Evolutionary conservation across 2,888 invertebrate genomes (phyloP), one percentile per base, ranked within the genome.

Genomic region (Ctena decussata): DNA sequence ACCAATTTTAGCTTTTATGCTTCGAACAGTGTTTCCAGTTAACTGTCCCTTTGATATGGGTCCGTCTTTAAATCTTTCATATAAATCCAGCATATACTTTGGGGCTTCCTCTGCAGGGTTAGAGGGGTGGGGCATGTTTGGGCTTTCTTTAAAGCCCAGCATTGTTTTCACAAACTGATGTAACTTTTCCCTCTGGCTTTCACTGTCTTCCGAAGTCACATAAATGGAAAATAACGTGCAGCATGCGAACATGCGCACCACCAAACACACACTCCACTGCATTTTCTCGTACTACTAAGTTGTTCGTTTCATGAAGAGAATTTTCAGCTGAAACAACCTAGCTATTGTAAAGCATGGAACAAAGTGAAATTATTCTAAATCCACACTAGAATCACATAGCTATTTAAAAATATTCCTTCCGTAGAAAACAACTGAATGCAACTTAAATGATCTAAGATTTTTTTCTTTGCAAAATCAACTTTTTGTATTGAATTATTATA

Each of bases 41-140:
- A 86, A 70, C 49, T 90, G 87, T 11, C 90, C 89, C 37, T 86
- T 87, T 8, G 86, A 84, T 39, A 92, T 90, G 30, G 90, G 90
- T 30, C 90, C 91, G 41, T 90, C 90, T 60, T 91, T 92, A 86
- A 92, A 94, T 80, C 90, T 88, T 74, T 94, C 92, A 81, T 94
- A 94, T 85, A 94, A 89, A 90, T 94, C 93, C 91, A 93, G 80
- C 92, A 94, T 94, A 84, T 94, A 94, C 78, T 92, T 85, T 3
- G 94, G 94, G 12, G 93, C 90, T 57, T 91, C 88, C 65, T 87
- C 82, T 18, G 85, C 88, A 57, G 84, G 77, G 15, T 78, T 39
- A 30, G 72, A 72, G 0, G 90, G 91, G 70, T 91, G 85, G 5
- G 91, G 88, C 73, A 89, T 82, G 18, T 82, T 24, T 27, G 85